Evolutionary conservation across 2,888 invertebrate genomes (phyloP), one percentile per base, ranked within the genome.

Genomic region (Heliconius charithonia): DNA sequence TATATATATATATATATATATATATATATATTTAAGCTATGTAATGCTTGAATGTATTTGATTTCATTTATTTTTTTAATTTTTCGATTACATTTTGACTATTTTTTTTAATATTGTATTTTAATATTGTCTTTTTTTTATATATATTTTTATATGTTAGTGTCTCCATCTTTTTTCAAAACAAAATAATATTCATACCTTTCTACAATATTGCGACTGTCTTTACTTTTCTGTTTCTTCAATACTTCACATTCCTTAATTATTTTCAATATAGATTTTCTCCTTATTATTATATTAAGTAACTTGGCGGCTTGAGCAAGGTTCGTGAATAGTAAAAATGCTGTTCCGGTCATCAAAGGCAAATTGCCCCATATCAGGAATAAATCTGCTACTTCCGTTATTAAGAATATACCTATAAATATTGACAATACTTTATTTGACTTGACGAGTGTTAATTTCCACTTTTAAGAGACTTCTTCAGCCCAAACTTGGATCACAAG

Each of bases 371-470:
- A 94, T 19, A 95, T 93, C 51, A 90, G 83, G 77, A 88, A 89
- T 74, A 96, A 83, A 83, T 95, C 95, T 4, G 94, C 89, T 0
- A 93, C 85, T 88, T 96, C 95, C 41, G 93, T 92, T 25, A 94
- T 84, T 1, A 95, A 83, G 83, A 93, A 95, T 6, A 89, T 89
- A 0, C 94, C 93, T 93, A 4, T 13, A 65, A 71, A 41, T n/a
- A 7, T 22, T 25, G 3, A 25, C n/a, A 62, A 25, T 3, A 19
- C 6, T 51, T 22, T 51, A 13, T 22, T 19, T 6, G 51, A 22
- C 22, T 45, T 13, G 41, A 16, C 45, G 45, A 45, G 51, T 6
- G 51, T 51, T 22, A 6, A 51, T 51, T 19, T 19, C 6, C 51
- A 51, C 12, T 51, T 51, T 51, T 2, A 51, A 51, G 19, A 6